Percentiles rank a stretch among this genome's conserved stretches.
phyloP scores from a whole-genome alignment of 2,797 vertebrate genomes.

The Lepus townsendii region DNA sequence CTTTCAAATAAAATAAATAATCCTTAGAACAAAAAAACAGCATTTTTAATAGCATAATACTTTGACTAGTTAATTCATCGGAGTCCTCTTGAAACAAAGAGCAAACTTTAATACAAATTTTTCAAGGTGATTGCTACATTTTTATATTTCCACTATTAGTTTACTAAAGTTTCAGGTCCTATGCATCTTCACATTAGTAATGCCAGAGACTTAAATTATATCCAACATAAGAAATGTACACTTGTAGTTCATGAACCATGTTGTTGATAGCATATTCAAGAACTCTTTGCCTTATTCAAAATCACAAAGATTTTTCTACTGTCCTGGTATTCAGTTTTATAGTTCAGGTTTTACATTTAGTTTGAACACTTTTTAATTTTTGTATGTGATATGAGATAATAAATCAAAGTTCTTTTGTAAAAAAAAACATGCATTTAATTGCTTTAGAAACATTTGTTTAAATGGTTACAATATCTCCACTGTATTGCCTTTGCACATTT shows the following conservation, averaged over 20 bases:
- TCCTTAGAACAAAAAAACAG: too few relatives aligned
- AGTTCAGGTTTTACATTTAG: neutral
- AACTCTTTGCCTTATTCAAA: neutral
- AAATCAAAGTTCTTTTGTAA: neutral
- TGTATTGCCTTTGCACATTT: neutral
- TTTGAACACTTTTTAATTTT: neutral
- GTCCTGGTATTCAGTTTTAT: neutral
- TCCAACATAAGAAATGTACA: neutral
- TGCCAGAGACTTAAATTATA: neutral
- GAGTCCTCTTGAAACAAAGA: neutral
- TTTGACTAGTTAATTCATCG: neutral
- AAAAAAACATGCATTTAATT: neutral
- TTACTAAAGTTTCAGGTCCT: neutral
- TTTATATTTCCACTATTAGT: neutral
- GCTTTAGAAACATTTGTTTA: neutral
- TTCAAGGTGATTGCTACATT: neutral
- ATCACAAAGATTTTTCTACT: neutral
- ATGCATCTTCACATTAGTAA: neutral
- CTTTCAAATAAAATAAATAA: too few relatives aligned
- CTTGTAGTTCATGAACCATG: neutral
- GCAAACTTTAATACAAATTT: neutral
- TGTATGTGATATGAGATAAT: neutral
- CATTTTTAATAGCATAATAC: too few relatives aligned
- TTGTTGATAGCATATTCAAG: neutral
- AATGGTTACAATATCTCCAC: neutral